Conservation (phyloP, 2,888 invertebrate species). For the Nymphalis c-album region DNA sequence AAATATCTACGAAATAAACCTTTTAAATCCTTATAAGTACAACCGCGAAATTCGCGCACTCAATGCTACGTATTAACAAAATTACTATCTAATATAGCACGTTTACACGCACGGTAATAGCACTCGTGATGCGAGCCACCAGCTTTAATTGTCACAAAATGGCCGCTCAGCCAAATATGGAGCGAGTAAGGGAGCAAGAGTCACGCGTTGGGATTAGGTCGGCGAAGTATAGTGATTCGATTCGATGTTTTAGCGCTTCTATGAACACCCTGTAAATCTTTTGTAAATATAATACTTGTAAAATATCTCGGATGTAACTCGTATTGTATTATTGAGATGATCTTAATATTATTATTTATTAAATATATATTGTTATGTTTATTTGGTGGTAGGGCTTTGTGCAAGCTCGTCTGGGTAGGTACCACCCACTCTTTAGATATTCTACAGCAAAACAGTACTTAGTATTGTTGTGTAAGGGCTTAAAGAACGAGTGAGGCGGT, state of each 20-base stretch:
- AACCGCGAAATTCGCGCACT: constrained; percentile 35
- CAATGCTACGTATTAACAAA: constrained; percentile 41
- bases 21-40: constrained; percentile 31
- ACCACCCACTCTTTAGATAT: too few species aligned
- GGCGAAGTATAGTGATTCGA: constrained; percentile 40
- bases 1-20: constrained; percentile 23
- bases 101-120: constrained; percentile 53
- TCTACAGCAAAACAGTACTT: too few species aligned
- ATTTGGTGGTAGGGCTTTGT: too few species aligned
- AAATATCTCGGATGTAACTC: too few species aligned
- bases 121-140: constrained; percentile 53
- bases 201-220: constrained; percentile 40
- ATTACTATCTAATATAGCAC: constrained; percentile 45
- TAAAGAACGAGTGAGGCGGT: too few species aligned
- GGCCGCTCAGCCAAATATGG: constrained; percentile 45
- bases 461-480: too few species aligned
- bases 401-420: too few species aligned
- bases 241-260: constrained; percentile 30
- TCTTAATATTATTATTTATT: too few species aligned
- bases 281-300: not conserved
- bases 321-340: too few species aligned
- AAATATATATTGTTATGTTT: too few species aligned
- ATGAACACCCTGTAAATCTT: constrained; percentile 31
- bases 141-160: constrained; percentile 64
- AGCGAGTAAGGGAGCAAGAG: constrained; percentile 28